phyloP scores from a whole-genome alignment of 2,797 vertebrate species.

The Rhinogobio ventralis region DNA sequence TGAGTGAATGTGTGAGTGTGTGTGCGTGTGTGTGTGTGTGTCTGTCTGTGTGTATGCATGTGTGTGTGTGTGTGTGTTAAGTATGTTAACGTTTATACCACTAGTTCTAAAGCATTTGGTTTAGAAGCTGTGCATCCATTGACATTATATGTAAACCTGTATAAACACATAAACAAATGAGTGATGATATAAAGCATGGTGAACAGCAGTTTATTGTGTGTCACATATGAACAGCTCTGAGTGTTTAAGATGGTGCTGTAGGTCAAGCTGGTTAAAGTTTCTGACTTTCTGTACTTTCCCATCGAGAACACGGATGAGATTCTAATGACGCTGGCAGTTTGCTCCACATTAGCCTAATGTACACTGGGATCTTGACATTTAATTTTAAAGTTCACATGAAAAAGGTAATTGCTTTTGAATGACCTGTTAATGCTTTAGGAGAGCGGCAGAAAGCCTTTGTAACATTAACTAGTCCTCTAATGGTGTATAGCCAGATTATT shows the following conservation, averaged over 20 bases:
- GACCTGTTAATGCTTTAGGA: conserved; percentile 41
- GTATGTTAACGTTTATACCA: too few species aligned
- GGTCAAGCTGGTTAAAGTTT: not conserved
- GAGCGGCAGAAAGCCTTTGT: conserved; percentile 17
- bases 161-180: too few species aligned
- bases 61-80: too few species aligned
- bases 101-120: too few species aligned
- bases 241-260: not conserved
- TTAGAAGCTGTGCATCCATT: too few species aligned
- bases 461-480: conserved; percentile 26
- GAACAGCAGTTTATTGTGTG: too few species aligned
- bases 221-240: too few species aligned
- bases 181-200: too few species aligned
- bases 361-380: conserved; percentile 58
- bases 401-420: conserved; percentile 56
- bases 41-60: not conserved
- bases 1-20: too few species aligned
- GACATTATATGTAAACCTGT: too few species aligned
- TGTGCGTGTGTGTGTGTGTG: not conserved
- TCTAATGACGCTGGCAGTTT: not conserved
- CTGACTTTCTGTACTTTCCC: not conserved
- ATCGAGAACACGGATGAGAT: conserved; percentile 14
- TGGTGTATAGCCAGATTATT: conserved; percentile 26
- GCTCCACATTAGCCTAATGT: conserved; percentile 32
- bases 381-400: conserved; percentile 47